A percentile compares a stretch with the other conserved stretches of the same genome.
Conservation (phyloP, 2,113 vertebrate species). For the Mellivora capensis region DNA sequence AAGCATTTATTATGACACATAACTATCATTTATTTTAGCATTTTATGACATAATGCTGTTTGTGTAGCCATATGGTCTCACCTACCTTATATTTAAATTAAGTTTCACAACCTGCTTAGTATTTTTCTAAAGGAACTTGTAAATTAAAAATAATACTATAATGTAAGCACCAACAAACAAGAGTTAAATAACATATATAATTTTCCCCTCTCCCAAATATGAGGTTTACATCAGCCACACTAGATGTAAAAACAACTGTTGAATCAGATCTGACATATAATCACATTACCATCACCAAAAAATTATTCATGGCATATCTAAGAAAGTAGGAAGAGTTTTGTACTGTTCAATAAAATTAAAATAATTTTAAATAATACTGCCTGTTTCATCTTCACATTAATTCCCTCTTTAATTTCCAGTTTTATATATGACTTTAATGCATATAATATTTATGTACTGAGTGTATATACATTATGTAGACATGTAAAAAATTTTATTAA, state of each 20-base stretch:
- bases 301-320: background rate
- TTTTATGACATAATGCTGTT: background rate
- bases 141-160: constrained; percentile 24
- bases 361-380: background rate
- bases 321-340: background rate
- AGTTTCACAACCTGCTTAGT: background rate
- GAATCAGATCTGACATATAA: background rate
- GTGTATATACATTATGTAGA: background rate
- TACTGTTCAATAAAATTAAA: background rate
- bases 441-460: background rate
- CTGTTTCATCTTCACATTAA: background rate
- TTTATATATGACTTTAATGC: background rate
- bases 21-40: background rate
- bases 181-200: background rate
- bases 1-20: background rate
- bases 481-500: background rate
- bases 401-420: background rate
- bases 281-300: background rate
- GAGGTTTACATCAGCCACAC: background rate
- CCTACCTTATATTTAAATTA: background rate
- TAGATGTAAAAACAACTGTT: background rate
- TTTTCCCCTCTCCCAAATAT: background rate
- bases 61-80: background rate
- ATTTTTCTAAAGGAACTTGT: background rate
- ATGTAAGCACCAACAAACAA: background rate